Evolutionary conservation across 2,888 invertebrate species (phyloP).

Genomic region (Thelaira solivaga): DNA sequence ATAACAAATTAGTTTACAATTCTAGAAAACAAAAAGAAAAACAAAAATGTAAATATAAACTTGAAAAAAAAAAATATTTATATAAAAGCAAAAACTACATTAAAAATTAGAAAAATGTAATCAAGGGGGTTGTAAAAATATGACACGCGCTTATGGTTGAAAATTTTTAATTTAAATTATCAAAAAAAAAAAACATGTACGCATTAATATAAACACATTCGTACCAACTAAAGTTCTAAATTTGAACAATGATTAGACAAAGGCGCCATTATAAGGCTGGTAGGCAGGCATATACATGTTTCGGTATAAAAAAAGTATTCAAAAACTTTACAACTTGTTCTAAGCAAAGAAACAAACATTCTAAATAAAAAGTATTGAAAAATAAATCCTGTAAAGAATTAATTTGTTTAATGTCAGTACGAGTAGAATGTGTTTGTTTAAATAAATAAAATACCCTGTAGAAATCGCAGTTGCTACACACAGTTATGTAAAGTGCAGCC

Average conservation of each 20-base stretch:
- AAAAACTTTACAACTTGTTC: conserved; percentile 11
- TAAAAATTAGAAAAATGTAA: conserved; percentile 33
- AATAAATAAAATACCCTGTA: too few relatives aligned
- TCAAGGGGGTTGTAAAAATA: conserved; percentile 55
- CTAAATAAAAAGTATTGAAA: neutral
- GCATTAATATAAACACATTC: neutral
- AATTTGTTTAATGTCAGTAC: too few relatives aligned
- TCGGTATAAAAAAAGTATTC: neutral
- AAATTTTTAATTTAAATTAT: conserved; percentile 60
- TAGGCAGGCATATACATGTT: conserved; percentile 40
- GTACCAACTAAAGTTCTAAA: neutral
- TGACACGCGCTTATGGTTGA: conserved; percentile 56
- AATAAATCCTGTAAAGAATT: conserved; percentile 1
- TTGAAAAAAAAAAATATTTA: too few relatives aligned
- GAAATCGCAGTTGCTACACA: too few relatives aligned
- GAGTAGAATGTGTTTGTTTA: neutral
- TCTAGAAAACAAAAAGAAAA: conserved; percentile 14
- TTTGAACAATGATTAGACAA: conserved; percentile 33
- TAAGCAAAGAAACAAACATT: neutral
- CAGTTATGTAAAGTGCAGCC: too few relatives aligned
- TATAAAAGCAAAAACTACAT: neutral
- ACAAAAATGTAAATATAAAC: too few relatives aligned
- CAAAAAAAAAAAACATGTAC: conserved; percentile 21
- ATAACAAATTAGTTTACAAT: conserved; percentile 47
- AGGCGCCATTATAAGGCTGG: conserved; percentile 9